phyloP scores from a whole-genome alignment of 2,113 vertebrate genomes.

The Menidia beryllina region DNA sequence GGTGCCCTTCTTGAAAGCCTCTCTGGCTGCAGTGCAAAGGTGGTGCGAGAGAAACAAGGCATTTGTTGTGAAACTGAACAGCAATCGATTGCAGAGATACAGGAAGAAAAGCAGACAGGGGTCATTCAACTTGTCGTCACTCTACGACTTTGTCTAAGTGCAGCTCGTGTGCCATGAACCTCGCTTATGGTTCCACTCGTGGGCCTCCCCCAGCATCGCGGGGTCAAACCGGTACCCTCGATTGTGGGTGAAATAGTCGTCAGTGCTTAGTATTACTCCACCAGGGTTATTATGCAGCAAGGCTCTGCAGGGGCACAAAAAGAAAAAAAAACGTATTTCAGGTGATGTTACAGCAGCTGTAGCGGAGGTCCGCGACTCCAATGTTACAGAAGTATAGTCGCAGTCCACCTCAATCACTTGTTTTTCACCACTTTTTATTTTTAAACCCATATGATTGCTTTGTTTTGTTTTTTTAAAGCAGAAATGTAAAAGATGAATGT shows the following conservation, averaged over 20 bases:
- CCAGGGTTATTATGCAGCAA: conserved; percentile 88
- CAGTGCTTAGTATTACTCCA: conserved; percentile 90
- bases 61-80: background rate
- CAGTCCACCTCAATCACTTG: background rate
- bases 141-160: background rate
- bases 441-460: conserved; percentile 2
- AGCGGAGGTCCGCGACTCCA: background rate
- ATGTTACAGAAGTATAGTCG: background rate
- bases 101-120: no score
- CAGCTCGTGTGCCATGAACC: conserved; percentile 77
- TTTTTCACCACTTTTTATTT: background rate
- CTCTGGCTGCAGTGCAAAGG: conserved; percentile 83
- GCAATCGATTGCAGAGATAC: conserved; percentile 7
- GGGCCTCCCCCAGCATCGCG: conserved; percentile 86
- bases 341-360: background rate
- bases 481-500: background rate
- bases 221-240: conserved; percentile 88
- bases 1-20: conserved; percentile 88
- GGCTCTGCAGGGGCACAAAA: conserved; percentile 76
- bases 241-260: conserved; percentile 89
- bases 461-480: background rate
- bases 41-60: conserved; percentile 14
- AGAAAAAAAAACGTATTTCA: background rate
- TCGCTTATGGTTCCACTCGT: conserved; percentile 93
- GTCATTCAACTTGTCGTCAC: background rate